Base-by-base conservation (phyloP, 2,888 invertebrate species). In the Ochlodes sylvanus region DNA sequence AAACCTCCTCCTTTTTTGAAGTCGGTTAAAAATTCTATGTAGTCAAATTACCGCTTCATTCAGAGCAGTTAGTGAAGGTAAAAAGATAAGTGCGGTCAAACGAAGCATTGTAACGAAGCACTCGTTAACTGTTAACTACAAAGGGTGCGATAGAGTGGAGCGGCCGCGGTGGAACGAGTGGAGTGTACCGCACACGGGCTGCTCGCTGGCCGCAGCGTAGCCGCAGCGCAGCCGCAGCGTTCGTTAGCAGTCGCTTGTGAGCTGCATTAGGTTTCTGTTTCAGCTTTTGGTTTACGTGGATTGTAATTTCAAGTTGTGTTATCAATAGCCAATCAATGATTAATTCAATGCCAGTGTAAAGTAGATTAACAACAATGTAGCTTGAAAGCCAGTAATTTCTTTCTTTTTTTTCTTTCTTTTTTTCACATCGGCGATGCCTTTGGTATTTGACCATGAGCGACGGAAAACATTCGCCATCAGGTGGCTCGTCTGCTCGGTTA, bases 11-110 rank as follows among this genome's bases (percentile, higher is more conserved):
- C 32, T 32, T 32, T 32, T 32, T 32, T 32, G 32, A 32, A 32
- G 32, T 32, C 34, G 9, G 34, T 34, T 34, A 34, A 34, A 34
- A 34, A 34, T 7, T n/a, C n/a, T n/a, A 47, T 15, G 44, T 9
- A 47, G 44, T 17, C 15, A 9, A 47, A 47, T 47, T 47, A 17
- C 44, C 10, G 44, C 4, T 15, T 17, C 44, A 47, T 47, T 47
- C 7, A 47, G 44, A 47, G 44, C 44, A 47, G 17, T 47, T 15
- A 47, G 17, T 12, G 44, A 17, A 12, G 17, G 6, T 17, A 47
- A 47, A 47, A 47, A 47, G 44, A 17, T 47, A 47, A 47, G 44
- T 47, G 44, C 17, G 17, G 17, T 47, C 9, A 47, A 47, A 47
- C 44, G 15, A 17, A 15, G 7, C 12, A 17, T 15, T 47, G 44